Conservation (phyloP, 2,113 vertebrate species). For the Arothron firmamentum region DNA sequence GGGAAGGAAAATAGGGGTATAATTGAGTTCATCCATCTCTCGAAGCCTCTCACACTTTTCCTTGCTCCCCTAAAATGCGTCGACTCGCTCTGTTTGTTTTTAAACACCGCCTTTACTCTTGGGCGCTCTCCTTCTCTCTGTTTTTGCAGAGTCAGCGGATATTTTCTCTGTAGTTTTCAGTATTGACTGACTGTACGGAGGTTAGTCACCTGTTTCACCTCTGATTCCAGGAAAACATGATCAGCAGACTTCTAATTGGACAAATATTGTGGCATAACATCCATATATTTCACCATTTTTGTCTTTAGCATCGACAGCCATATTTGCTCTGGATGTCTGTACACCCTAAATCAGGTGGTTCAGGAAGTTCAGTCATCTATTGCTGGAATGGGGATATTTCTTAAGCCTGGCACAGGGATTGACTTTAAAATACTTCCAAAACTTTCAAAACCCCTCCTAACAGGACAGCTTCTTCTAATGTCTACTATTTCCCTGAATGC, state of each 20-base stretch:
- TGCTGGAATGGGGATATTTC: too few relatives aligned
- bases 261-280: too few relatives aligned
- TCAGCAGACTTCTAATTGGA: too few relatives aligned
- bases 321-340: too few relatives aligned
- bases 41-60: constrained; percentile 10
- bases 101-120: not conserved
- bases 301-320: too few relatives aligned
- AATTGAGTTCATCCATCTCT: constrained; percentile 76
- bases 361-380: too few relatives aligned
- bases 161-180: not conserved
- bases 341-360: too few relatives aligned
- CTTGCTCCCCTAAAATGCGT: constrained; percentile 6
- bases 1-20: constrained; percentile 62
- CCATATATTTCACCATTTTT: too few relatives aligned
- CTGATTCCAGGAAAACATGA: too few relatives aligned
- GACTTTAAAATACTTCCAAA: not conserved
- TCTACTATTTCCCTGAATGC: not conserved
- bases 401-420: too few relatives aligned
- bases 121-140: not conserved
- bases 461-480: not conserved
- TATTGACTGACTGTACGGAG: not conserved
- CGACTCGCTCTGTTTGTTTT: constrained; percentile 21
- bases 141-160: not conserved
- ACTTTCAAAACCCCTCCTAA: not conserved
- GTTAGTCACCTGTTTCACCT: too few relatives aligned